phyloP scores from a whole-genome alignment of 2,888 invertebrate genomes.

The Mimumesa dahlbomi region DNA sequence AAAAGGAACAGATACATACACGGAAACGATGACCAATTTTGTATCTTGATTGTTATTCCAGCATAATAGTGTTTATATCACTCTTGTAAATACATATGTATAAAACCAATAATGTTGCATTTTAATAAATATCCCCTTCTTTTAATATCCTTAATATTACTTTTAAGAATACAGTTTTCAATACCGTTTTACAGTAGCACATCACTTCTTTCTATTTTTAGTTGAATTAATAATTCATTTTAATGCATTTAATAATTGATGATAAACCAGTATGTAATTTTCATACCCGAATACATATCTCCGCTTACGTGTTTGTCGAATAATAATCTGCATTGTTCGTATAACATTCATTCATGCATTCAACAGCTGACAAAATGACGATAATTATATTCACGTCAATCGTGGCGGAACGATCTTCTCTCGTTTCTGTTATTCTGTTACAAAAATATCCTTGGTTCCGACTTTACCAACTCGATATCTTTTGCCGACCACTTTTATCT shows the following conservation, averaged over 20 bases:
- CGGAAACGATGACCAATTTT: constrained; percentile 62
- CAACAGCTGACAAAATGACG: not conserved
- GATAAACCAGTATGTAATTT: too few species aligned
- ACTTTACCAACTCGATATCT: constrained; percentile 70
- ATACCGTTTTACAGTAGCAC: too few species aligned
- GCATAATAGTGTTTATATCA: constrained; percentile 57
- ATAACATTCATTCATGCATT: too few species aligned
- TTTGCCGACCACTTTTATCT: constrained; percentile 50
- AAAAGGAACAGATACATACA: constrained; percentile 20
- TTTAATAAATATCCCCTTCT: too few species aligned
- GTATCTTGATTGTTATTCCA: constrained; percentile 46
- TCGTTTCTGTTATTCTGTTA: constrained; percentile 68
- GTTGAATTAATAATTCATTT: too few species aligned
- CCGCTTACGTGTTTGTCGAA: too few species aligned
- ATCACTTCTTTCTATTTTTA: too few species aligned
- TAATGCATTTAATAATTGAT: too few species aligned
- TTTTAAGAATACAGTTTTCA: too few species aligned
- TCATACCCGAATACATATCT: too few species aligned
- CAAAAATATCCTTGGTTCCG: constrained; percentile 72
- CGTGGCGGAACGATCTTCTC: constrained; percentile 43
- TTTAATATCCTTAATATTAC: too few species aligned
- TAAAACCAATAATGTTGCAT: constrained; percentile 39
- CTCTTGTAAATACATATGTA: constrained; percentile 70
- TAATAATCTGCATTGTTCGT: too few species aligned
- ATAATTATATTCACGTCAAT: constrained; percentile 27